These are phyloP conservation scores for Sebastes cheni DNA, from an alignment of 2,797 vertebrate genomes.

Conservation along the genomic window DNA sequence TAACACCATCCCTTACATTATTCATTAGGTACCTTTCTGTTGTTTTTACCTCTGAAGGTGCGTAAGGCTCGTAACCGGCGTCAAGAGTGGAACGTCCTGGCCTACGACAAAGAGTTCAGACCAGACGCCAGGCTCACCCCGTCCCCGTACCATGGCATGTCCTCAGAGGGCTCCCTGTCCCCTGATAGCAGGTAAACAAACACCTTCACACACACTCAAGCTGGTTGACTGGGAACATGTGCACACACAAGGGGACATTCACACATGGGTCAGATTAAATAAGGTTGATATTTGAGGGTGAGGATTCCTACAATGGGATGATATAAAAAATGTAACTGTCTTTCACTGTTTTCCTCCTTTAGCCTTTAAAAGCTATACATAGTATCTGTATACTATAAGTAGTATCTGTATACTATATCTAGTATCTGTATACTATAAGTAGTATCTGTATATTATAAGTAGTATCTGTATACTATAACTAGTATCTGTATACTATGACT, in stretches of 20 bases:
- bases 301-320: background rate
- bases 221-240: too few species aligned
- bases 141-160: slow-evolving; percentile 92
- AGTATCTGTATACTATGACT: too few species aligned
- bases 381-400: background rate
- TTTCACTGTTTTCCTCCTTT: too few species aligned
- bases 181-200: slow-evolving; percentile 88
- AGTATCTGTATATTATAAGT: too few species aligned
- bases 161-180: slow-evolving; percentile 92
- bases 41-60: slow-evolving; percentile 49
- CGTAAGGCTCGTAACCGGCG: slow-evolving; percentile 92
- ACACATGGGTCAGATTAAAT: background rate
- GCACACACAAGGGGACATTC: background rate
- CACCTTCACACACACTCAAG: background rate
- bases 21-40: background rate
- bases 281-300: background rate
- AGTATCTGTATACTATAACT: too few species aligned
- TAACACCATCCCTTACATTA: background rate
- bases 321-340: background rate
- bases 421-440: too few species aligned
- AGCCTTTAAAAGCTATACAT: background rate
- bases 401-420: background rate
- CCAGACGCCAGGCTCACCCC: slow-evolving; percentile 91
- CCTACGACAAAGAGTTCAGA: slow-evolving; percentile 93
- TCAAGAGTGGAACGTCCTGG: slow-evolving; percentile 94